phyloP scores from a whole-genome alignment of 2,113 vertebrate genomes.

The Agapornis roseicollis region DNA sequence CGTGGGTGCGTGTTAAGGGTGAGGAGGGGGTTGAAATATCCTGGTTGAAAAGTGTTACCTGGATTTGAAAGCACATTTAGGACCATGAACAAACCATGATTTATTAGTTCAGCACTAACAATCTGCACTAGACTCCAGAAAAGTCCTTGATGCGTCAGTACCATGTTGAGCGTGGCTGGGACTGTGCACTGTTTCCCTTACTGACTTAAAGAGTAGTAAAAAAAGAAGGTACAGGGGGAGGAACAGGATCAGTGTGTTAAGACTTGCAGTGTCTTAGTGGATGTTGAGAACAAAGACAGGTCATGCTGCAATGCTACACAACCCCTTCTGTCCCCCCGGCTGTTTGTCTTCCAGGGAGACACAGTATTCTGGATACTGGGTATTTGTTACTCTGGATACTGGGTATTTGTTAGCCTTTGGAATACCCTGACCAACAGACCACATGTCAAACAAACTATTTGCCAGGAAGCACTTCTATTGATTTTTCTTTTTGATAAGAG shows the following conservation, averaged over 20 bases:
- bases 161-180: background rate
- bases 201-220: background rate
- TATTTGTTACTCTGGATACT: background rate
- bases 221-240: background rate
- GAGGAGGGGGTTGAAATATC: background rate
- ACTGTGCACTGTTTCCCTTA: background rate
- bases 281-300: background rate
- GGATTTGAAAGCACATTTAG: background rate
- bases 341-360: background rate
- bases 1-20: background rate
- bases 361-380: background rate
- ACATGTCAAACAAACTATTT: constrained; percentile 28
- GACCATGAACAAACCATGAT: background rate
- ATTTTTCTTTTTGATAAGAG: constrained; percentile 40
- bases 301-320: background rate
- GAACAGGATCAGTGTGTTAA: background rate
- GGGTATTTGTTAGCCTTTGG: background rate
- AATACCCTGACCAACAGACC: background rate
- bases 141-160: background rate
- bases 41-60: background rate
- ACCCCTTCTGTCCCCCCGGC: background rate
- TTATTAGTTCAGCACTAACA: background rate
- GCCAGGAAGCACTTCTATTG: constrained; percentile 43
- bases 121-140: background rate
- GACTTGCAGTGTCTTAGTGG: background rate